phyloP scores from a whole-genome alignment of 1,140 invertebrate genomes.

The Drosophila pseudoobscura region DNA sequence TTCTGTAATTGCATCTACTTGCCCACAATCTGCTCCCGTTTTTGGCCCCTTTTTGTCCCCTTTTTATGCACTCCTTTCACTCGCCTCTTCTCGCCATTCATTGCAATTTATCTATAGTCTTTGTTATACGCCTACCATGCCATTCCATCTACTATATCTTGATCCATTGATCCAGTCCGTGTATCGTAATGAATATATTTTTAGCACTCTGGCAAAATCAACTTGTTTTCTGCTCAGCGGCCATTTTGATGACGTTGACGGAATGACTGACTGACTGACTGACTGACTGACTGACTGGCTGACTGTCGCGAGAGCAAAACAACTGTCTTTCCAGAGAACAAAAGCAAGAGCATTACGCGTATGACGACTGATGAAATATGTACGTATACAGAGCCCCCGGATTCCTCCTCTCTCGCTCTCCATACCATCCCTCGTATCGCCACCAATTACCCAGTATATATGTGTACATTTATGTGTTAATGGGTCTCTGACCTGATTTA shows the following conservation, averaged over 20 bases:
- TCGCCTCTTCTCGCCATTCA: too few species aligned
- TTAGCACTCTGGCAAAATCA: conserved; percentile 34
- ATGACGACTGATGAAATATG: conserved; percentile 47
- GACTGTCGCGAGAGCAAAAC: conserved; percentile 23
- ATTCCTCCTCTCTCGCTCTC: neutral
- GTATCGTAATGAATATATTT: conserved; percentile 43
- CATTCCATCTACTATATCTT: too few species aligned
- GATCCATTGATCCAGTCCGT: neutral
- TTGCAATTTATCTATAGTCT: too few species aligned
- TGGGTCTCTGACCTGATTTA: conserved; percentile 83
- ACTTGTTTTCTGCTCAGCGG: conserved; percentile 46
- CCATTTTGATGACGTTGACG: conserved; percentile 71
- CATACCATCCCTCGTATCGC: neutral
- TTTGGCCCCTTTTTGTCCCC: too few species aligned
- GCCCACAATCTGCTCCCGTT: too few species aligned
- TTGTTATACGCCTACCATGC: too few species aligned
- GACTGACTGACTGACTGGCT: conserved; percentile 18
- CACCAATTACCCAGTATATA: conserved; percentile 13
- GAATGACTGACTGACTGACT: conserved; percentile 15
- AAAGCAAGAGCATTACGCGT: conserved; percentile 9
- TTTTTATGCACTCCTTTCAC: too few species aligned
- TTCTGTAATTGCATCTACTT: too few species aligned
- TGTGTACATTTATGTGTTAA: conserved; percentile 75
- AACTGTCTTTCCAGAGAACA: conserved; percentile 13
- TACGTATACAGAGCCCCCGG: conserved; percentile 3